Evolutionary conservation across 2,797 vertebrate genomes (phyloP).

Genomic region (Diceros bicornis): DNA sequence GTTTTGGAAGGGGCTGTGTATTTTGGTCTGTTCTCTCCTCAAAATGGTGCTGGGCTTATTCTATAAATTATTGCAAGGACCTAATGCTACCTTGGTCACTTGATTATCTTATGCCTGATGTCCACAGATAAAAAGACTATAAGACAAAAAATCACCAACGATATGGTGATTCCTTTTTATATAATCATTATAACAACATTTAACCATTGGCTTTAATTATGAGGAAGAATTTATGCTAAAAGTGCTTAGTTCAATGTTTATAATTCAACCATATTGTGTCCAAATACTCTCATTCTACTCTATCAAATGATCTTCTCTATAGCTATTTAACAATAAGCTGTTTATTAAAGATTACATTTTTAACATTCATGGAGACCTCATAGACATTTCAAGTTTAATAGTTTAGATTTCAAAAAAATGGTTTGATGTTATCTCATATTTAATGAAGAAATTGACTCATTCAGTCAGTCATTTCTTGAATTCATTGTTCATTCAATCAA

Average conservation of each 20-base stretch:
- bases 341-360: neutral
- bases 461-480: neutral
- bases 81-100: neutral
- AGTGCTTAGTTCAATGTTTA: neutral
- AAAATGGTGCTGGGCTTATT: neutral
- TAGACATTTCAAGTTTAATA: neutral
- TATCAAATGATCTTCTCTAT: neutral
- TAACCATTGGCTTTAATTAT: neutral
- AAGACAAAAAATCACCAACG: neutral
- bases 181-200: neutral
- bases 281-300: neutral
- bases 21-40: neutral
- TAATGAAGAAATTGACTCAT: constrained; percentile 1
- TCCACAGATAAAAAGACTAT: neutral
- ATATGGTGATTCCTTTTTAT: neutral
- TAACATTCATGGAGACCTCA: neutral
- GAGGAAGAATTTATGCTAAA: neutral
- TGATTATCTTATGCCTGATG: neutral
- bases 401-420: neutral
- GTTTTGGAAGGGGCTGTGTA: neutral
- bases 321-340: neutral
- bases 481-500: constrained; percentile 1
- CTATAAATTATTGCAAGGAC: neutral
- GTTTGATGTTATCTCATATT: neutral
- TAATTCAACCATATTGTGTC: neutral